phyloP scores from a whole-genome alignment of 1,140 invertebrate species.

The Trypoxylus dichotomus region DNA sequence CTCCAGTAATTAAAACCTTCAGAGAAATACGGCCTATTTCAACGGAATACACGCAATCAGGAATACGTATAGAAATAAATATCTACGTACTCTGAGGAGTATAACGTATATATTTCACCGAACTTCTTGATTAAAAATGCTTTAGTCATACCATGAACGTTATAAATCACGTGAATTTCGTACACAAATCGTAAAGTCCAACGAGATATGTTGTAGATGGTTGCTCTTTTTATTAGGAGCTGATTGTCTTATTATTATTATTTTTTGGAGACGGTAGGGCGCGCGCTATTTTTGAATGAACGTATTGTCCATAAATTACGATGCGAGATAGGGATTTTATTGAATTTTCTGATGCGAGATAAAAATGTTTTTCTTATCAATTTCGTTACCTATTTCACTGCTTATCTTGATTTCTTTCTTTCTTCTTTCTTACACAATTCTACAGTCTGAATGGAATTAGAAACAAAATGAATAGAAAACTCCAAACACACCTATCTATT shows the following conservation, averaged over 20 bases:
- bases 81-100: background rate
- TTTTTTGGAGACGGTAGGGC: background rate
- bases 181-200: constrained; percentile 3
- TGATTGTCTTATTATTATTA: constrained; percentile 8
- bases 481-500: no score
- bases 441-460: no score
- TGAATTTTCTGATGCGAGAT: background rate
- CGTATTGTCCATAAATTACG: background rate
- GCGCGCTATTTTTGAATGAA: background rate
- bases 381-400: background rate
- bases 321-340: background rate
- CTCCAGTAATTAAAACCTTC: constrained; percentile 1
- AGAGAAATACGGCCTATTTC: background rate
- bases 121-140: background rate
- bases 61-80: background rate
- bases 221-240: background rate
- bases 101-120: background rate
- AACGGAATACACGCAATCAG: background rate
- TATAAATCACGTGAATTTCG: constrained; percentile 11
- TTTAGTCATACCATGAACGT: background rate
- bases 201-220: background rate
- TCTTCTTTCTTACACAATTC: no score
- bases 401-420: no score
- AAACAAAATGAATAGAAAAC: no score
- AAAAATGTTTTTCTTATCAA: background rate